Percentiles rank a stretch among this genome's conserved stretches.
These are phyloP conservation scores for Protobothrops mucrosquamatus DNA, from an alignment of 2,113 vertebrate species.

Conservation along the genomic window DNA sequence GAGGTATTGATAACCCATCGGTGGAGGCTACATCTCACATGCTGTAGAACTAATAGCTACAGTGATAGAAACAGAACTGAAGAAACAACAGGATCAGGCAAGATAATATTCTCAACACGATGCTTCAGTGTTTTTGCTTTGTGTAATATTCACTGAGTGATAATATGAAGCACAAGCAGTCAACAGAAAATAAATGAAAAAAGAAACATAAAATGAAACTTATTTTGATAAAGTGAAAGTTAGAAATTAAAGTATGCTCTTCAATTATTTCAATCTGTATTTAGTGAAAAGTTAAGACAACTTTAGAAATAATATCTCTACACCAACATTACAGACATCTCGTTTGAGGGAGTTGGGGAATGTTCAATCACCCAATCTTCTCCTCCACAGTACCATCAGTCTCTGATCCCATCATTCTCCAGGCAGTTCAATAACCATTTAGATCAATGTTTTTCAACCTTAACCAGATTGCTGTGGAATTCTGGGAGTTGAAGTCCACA, in stretches of 20 bases:
- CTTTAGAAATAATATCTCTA: background rate
- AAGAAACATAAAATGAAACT: background rate
- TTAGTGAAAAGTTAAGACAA: background rate
- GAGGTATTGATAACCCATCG: too few relatives aligned
- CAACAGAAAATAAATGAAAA: background rate
- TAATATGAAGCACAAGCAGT: background rate
- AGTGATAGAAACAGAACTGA: background rate
- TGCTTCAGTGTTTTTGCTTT: constrained; percentile 1
- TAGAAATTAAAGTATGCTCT: background rate
- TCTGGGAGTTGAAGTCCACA: background rate
- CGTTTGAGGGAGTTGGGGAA: background rate
- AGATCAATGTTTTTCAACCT: background rate
- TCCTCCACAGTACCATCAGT: background rate
- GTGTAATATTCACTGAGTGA: background rate
- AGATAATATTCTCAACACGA: background rate
- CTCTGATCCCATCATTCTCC: background rate
- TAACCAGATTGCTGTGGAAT: background rate
- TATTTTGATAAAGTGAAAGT: background rate
- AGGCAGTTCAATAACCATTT: background rate
- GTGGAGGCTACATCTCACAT: too few relatives aligned
- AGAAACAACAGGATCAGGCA: constrained; percentile 15
- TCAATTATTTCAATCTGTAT: background rate
- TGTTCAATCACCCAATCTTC: background rate
- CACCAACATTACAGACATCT: background rate
- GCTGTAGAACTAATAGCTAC: background rate